Base-by-base conservation (phyloP, 2,888 invertebrate genomes). In the Chydorus sphaericus region DNA sequence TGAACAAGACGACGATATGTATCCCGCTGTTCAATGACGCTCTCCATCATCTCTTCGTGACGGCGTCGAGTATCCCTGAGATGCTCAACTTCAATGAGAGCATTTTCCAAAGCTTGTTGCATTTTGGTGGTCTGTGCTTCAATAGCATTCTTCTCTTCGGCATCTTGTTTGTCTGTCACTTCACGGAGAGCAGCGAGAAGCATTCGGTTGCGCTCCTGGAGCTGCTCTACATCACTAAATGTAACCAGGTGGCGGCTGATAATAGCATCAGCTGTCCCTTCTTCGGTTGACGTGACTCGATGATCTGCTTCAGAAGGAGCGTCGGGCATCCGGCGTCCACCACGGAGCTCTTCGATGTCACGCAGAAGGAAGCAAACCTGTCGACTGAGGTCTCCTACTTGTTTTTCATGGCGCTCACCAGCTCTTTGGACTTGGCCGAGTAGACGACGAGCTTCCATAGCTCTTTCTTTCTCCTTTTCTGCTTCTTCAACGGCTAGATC, bases 121-220 rank as follows among this genome's bases (percentile, higher is more conserved):
- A 62, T 53, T 37, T 62, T 60, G 36, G 59, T 44, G 2, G 61
- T 61, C 44, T 65, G 68, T 29, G 65, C 63, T 56, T 68, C 65
- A n/a, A 67, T 66, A 10, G 66, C 66, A 26, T 78, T 74, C 52
- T 78, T 78, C 63, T 89, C 90, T 59, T 80, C 76, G 65, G 85
- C 84, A 67, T 94, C 93, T 64, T 87, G 79, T 62, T 85, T 83
- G 18, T 83, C 81, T 60, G 86, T 86, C 50, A 96, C 73, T 62
- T 91, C 88, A 57, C 93, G 77, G 20, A 93, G 82, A 59, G 90
- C 77, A 20, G 84, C 77, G 33, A 94, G 69, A 14, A 96, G 72
- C 66, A 86, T 85, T 65, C 85, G 83, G 73, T 97, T 96, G 66
- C 86, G 89, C 48, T 80, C 75, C 69, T 96, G 94, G 52, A 97